Base-by-base conservation (phyloP, 2,888 invertebrate species). In the Agonopterix heracliana region DNA sequence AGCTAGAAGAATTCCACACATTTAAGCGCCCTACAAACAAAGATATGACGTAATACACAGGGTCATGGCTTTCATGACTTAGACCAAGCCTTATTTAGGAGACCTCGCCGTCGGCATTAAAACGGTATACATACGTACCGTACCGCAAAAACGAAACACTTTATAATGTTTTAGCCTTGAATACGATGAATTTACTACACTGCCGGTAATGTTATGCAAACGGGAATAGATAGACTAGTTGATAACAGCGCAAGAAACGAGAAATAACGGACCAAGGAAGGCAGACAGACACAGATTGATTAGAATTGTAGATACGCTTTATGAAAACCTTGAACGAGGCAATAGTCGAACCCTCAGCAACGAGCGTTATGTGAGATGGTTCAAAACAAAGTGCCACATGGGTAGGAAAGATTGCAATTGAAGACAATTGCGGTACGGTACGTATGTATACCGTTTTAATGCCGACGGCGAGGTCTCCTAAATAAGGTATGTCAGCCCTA, bases 371-470 rank as follows among this genome's bases (percentile, higher is more conserved):
- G 26, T 1, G 26, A 26, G 26, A 26, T 26, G 3, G 5, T 5
- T 26, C 26, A 26, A 14, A 14, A 14, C 14, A 14, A 26, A 26
- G 26, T 26, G 26, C 26, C 26, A 26, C 26, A 26, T 7, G 7
- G 14, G 1, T 14, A 14, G 26, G 7, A 26, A 26, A 2, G 26
- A 26, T 7, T 26, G 26, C n/a, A n/a, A n/a, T n/a, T n/a, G n/a
- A n/a, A n/a, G n/a, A n/a, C n/a, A n/a, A n/a, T 60, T 56, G 59
- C 74, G 70, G 68, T 71, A 68, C 66, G 46, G 55, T 55, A 54
- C 53, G 54, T 55, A n/a, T n/a, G n/a, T n/a, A 61, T 79, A 77
- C 78, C 77, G 78, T 78, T 80, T 72, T 68, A 71, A 70, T 73
- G 69, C 63, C 57, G 48, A 49, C 55, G 54, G 54, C 57, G 59